phyloP scores from a whole-genome alignment of 2,797 vertebrate genomes.

The Microtus agrestis region DNA sequence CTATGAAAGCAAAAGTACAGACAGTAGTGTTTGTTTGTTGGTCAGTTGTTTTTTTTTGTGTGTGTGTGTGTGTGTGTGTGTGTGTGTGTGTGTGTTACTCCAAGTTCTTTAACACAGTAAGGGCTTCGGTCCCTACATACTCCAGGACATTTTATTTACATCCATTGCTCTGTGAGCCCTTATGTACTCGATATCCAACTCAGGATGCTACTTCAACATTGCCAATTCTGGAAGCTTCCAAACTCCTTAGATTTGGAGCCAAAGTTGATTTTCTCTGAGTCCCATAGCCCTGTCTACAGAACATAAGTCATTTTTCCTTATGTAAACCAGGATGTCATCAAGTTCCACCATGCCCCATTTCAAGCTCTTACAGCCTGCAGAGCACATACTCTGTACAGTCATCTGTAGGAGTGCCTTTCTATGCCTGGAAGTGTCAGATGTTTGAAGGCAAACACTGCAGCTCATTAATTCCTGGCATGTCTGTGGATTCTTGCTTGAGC shows the following conservation, averaged over 20 bases:
- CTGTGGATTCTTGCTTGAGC: not conserved
- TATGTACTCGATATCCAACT: not conserved
- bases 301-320: not conserved
- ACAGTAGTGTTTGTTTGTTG: not conserved
- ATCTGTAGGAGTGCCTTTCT: not conserved
- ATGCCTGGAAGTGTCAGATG: not conserved
- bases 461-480: conserved; percentile 6
- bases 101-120: not conserved
- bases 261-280: not conserved
- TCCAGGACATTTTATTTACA: not conserved
- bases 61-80: too few relatives aligned
- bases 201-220: not conserved
- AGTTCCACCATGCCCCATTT: not conserved
- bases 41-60: too few relatives aligned
- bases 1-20: not conserved
- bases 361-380: not conserved
- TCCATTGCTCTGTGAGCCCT: not conserved
- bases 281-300: not conserved
- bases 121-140: not conserved
- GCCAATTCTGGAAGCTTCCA: not conserved
- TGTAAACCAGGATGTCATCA: not conserved
- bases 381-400: not conserved
- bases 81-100: not conserved
- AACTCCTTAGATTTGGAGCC: not conserved
- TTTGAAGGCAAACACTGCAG: not conserved